phyloP scores from a whole-genome alignment of 1,140 invertebrate species.

The Drosophila suzukii region DNA sequence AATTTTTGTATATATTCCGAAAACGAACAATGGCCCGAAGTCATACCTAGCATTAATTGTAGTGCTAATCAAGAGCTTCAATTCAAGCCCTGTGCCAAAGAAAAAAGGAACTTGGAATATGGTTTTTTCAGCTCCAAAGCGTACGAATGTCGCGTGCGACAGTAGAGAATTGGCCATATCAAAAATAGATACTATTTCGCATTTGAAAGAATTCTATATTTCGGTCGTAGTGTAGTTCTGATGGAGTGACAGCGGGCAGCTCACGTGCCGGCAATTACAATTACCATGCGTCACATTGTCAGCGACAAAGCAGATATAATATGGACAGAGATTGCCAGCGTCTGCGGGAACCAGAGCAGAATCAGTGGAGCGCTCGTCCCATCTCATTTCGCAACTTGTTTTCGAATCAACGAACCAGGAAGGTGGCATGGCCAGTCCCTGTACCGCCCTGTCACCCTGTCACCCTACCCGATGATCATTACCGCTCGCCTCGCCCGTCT shows the following conservation, averaged over 20 bases:
- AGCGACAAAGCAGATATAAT: slow-evolving; percentile 14
- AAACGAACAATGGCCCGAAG: too few species aligned
- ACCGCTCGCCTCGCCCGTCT: slow-evolving; percentile 14
- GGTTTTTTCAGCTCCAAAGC: too few species aligned
- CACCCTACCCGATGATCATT: slow-evolving; percentile 18
- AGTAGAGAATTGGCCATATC: too few species aligned
- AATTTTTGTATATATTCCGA: too few species aligned
- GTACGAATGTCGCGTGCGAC: too few species aligned
- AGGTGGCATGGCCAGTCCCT: slow-evolving; percentile 27
- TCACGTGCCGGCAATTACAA: slow-evolving; percentile 51
- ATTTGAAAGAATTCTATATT: background rate
- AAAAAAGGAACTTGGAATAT: too few species aligned
- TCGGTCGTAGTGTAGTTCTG: background rate
- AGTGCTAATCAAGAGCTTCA: too few species aligned
- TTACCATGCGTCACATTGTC: slow-evolving; percentile 48
- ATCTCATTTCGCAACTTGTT: slow-evolving; percentile 55
- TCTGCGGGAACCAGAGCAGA: slow-evolving; percentile 25
- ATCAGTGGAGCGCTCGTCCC: slow-evolving; percentile 45
- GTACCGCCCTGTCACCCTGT: background rate
- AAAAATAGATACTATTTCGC: too few species aligned
- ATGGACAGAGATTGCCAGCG: background rate
- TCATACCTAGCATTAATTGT: too few species aligned
- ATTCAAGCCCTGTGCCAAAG: too few species aligned
- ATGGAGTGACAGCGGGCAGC: slow-evolving; percentile 7
- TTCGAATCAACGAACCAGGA: slow-evolving; percentile 54